phyloP scores from a whole-genome alignment of 2,888 invertebrate species.

The Onthophagus sagittarius region DNA sequence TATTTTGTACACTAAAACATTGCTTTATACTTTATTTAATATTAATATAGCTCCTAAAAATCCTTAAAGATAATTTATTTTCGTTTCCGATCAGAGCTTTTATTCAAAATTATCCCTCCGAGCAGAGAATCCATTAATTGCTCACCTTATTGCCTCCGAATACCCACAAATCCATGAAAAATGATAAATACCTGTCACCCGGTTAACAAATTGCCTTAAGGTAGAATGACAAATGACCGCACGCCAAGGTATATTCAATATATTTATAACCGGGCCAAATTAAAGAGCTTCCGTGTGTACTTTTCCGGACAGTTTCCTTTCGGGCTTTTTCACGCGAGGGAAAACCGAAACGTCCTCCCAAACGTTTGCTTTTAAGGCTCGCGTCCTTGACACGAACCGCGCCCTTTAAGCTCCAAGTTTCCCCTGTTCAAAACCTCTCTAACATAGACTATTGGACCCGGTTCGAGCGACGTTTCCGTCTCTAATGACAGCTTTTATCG shows the following conservation, averaged over 20 bases:
- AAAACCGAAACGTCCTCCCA: neutral
- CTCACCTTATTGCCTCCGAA: neutral
- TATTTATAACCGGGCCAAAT: neutral
- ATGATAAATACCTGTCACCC: neutral
- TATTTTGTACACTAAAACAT: too few relatives aligned
- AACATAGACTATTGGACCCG: neutral
- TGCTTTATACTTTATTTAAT: too few relatives aligned
- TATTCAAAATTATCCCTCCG: neutral
- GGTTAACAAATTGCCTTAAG: neutral
- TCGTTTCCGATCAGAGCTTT: neutral
- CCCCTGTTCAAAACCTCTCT: neutral
- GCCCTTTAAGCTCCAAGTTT: neutral
- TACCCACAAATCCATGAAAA: neutral
- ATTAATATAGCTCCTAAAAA: too few relatives aligned
- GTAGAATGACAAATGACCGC: neutral
- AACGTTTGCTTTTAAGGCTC: neutral
- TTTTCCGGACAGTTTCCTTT: neutral
- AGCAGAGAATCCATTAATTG: neutral
- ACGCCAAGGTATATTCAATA: neutral
- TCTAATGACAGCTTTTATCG: conserved; percentile 19
- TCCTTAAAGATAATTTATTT: neutral
- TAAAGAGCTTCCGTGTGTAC: neutral
- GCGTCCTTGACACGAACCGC: neutral
- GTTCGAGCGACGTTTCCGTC: neutral
- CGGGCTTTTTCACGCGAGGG: neutral